Evolutionary conservation across 2,888 invertebrate species (phyloP).

Genomic region (Leptopilina myrica): DNA sequence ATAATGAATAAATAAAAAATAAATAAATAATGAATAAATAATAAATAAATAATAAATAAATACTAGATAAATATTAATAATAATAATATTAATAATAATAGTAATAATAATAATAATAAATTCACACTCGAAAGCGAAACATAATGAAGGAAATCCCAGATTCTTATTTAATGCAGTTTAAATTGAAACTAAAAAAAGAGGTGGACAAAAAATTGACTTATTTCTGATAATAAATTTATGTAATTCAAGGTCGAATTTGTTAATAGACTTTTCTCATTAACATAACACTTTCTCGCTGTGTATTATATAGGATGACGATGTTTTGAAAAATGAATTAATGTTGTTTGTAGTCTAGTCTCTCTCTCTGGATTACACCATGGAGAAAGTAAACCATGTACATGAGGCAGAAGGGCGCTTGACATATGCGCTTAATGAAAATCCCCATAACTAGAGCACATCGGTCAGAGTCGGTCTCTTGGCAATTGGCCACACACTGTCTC

Average conservation of each 20-base stretch:
- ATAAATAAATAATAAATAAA: too few relatives aligned
- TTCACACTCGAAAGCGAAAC: too few relatives aligned
- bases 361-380: conserved; percentile 20
- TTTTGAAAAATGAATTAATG: background rate
- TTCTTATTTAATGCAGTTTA: too few relatives aligned
- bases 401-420: conserved; percentile 19
- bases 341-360: background rate
- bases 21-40: too few relatives aligned
- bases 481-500: conserved; percentile 49
- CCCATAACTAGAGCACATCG: conserved; percentile 52
- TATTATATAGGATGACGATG: background rate
- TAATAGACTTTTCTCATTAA: conserved; percentile 12
- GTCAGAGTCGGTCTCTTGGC: conserved; percentile 41
- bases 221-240: background rate
- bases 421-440: conserved; percentile 49
- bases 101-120: too few relatives aligned
- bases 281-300: conserved; percentile 1
- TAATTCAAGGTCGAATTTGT: conserved; percentile 17
- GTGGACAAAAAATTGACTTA: background rate
- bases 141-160: too few relatives aligned
- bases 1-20: too few relatives aligned
- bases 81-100: too few relatives aligned
- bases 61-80: too few relatives aligned
- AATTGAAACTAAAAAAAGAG: background rate
- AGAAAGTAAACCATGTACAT: conserved; percentile 27